Evolutionary conservation across 2,888 invertebrate species (phyloP).

Genomic region (Labia minor): DNA sequence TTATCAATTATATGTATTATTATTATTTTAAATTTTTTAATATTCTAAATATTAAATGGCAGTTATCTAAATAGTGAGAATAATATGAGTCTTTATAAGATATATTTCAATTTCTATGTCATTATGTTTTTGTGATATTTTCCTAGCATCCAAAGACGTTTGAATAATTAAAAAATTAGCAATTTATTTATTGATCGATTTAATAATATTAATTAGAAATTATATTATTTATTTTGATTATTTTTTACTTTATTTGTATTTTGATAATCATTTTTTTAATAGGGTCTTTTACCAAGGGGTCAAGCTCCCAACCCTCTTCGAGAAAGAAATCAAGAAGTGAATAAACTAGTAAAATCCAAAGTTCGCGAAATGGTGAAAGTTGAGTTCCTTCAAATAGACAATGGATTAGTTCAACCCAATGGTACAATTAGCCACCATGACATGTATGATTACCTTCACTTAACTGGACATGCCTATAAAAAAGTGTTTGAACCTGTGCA

Average conservation of each 20-base stretch:
- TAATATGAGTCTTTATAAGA: too few species aligned
- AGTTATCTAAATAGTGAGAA: too few species aligned
- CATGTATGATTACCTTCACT: constrained; percentile 83
- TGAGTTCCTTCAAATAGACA: constrained; percentile 68
- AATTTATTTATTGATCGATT: too few species aligned
- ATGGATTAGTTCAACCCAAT: constrained; percentile 64
- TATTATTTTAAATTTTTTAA: too few species aligned
- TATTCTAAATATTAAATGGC: too few species aligned
- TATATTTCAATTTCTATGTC: too few species aligned
- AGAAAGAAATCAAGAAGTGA: constrained; percentile 64
- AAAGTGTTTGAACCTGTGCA: constrained; percentile 79
- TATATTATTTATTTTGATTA: too few species aligned
- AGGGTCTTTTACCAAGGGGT: constrained; percentile 82
- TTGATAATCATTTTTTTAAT: constrained; percentile 34
- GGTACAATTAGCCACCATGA: constrained; percentile 78
- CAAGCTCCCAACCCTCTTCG: constrained; percentile 72
- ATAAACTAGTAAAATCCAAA: constrained; percentile 56
- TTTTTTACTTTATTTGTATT: background rate
- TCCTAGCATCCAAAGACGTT: too few species aligned
- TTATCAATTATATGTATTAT: too few species aligned
- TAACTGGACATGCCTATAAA: constrained; percentile 74
- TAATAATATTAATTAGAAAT: too few species aligned
- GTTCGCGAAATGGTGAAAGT: constrained; percentile 51
- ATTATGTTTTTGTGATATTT: too few species aligned
- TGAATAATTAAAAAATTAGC: too few species aligned